These are phyloP conservation scores for Macrophya alboannulata DNA, from an alignment of 2,888 invertebrate species.

Conservation along the genomic window DNA sequence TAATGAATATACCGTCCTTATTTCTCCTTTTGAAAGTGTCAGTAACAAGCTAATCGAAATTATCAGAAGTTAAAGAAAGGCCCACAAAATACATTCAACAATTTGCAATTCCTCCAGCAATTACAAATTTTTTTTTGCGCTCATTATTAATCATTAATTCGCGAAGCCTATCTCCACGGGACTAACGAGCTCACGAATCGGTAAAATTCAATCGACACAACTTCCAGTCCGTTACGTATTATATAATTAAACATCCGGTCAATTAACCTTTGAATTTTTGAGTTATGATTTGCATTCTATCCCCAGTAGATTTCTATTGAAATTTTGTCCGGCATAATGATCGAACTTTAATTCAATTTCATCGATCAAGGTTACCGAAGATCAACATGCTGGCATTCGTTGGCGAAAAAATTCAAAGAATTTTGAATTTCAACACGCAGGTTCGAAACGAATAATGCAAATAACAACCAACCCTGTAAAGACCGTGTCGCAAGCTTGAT, in stretches of 20 bases:
- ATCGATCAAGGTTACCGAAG: not conserved
- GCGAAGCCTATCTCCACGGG: not conserved
- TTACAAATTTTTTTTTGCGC: not conserved
- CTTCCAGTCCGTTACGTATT: not conserved
- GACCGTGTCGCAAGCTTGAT: not conserved
- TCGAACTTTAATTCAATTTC: not conserved
- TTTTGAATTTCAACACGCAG: not conserved
- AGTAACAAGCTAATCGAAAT: not conserved
- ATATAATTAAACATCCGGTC: conserved; percentile 20
- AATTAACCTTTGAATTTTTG: conserved; percentile 24
- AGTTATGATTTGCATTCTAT: not conserved
- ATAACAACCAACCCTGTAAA: not conserved
- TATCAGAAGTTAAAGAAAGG: not conserved
- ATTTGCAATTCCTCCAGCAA: not conserved
- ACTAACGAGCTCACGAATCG: not conserved
- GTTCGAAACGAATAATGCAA: not conserved
- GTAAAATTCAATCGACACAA: conserved; percentile 31
- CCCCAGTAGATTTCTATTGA: not conserved
- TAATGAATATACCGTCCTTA: not conserved
- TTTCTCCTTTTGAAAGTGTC: not conserved
- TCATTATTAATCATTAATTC: not conserved
- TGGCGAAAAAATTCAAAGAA: not conserved
- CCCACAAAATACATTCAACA: not conserved
- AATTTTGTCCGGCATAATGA: not conserved
- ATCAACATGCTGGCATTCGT: not conserved